Percentiles rank a stretch among this genome's conserved stretches.
These are phyloP conservation scores for Dasysyrphus tricinctus DNA, from an alignment of 2,888 invertebrate genomes.

Conservation along the genomic window DNA sequence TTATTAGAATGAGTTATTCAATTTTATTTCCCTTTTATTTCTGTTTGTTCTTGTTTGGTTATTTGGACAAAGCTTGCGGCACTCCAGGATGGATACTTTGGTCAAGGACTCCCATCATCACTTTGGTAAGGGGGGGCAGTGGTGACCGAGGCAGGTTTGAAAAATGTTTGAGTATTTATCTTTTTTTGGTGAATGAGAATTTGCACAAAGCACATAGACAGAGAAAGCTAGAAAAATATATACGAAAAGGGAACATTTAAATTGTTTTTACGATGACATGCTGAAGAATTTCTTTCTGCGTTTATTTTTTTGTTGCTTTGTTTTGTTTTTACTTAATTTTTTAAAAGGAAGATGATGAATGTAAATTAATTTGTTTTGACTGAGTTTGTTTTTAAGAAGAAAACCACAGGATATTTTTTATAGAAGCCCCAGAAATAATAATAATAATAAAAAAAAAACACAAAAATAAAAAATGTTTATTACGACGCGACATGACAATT, in stretches of 20 bases:
- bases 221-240: background rate
- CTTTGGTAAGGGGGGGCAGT: background rate
- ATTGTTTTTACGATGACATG: slow-evolving; percentile 52
- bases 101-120: slow-evolving; percentile 53
- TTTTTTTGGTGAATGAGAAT: slow-evolving; percentile 6
- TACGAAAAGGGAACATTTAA: slow-evolving; percentile 22
- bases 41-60: slow-evolving; percentile 20
- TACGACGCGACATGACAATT: slow-evolving; percentile 37
- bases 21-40: slow-evolving; percentile 33
- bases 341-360: slow-evolving; percentile 56
- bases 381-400: slow-evolving; percentile 10
- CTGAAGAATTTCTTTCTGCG: slow-evolving; percentile 30
- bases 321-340: slow-evolving; percentile 16
- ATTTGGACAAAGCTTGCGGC: slow-evolving; percentile 5
- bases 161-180: slow-evolving; percentile 52
- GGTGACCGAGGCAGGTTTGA: background rate
- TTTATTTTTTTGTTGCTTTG: slow-evolving; percentile 8
- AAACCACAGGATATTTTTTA: slow-evolving; percentile 9
- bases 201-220: slow-evolving; percentile 9
- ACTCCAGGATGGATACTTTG: slow-evolving; percentile 28
- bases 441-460: background rate
- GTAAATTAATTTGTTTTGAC: slow-evolving; percentile 57
- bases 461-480: background rate
- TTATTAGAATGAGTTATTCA: slow-evolving; percentile 38
- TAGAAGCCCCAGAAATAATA: background rate